Conservation (phyloP, 2,797 vertebrate genomes). For the Argyrosomus regius region DNA sequence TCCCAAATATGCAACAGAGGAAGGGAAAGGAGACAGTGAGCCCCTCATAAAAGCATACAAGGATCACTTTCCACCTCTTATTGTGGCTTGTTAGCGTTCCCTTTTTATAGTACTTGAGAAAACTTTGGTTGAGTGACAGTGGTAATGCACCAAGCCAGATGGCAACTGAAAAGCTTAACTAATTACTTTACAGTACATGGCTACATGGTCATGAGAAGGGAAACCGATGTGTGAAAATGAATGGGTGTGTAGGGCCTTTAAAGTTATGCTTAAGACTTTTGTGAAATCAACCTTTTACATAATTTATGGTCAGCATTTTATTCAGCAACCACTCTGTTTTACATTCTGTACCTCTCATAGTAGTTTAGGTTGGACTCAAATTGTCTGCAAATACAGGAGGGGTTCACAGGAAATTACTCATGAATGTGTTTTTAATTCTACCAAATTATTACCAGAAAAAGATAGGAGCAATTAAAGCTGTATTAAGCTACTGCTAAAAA, state of each 20-base stretch:
- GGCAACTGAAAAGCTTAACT: not conserved
- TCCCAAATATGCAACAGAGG: slow-evolving; percentile 21
- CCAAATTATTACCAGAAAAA: no score
- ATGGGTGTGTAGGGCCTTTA: not conserved
- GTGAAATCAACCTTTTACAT: not conserved
- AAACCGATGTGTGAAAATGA: not conserved
- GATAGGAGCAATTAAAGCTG: no score
- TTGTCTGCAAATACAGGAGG: no score
- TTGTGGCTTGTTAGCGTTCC: not conserved
- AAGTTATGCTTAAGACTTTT: not conserved
- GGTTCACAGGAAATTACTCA: no score
- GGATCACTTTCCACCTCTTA: not conserved
- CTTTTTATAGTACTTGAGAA: not conserved
- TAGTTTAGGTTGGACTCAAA: not conserved
- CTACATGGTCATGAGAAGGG: not conserved
- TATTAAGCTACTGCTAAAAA: not conserved
- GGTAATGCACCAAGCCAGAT: not conserved
- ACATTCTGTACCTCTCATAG: not conserved
- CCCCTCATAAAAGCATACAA: not conserved
- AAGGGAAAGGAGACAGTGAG: not conserved
- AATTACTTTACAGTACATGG: not conserved
- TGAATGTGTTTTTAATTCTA: no score
- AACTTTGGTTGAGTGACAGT: not conserved
- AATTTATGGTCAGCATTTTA: not conserved
- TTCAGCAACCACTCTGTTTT: not conserved